Evolutionary conservation across 1,140 invertebrate species (phyloP).

Genomic region (Coptotermes formosanus): DNA sequence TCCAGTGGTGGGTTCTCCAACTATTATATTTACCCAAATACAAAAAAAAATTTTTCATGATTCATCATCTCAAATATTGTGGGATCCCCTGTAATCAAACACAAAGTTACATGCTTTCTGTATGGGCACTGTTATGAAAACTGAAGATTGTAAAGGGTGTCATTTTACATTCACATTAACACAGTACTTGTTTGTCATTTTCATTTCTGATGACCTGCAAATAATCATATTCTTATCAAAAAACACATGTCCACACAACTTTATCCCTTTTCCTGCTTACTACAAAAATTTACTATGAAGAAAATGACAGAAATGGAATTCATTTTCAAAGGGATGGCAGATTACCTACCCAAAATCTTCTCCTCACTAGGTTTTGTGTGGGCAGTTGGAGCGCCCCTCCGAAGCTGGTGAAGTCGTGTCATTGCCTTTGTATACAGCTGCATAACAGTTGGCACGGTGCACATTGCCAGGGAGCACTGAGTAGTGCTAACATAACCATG

Average conservation of each 20-base stretch:
- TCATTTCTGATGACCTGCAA: background rate
- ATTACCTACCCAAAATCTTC: constrained; percentile 29
- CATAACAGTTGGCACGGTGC: constrained; percentile 56
- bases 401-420: constrained; percentile 51
- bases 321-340: background rate
- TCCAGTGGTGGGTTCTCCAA: no score
- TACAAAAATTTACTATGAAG: background rate
- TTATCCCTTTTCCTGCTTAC: background rate
- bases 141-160: no score
- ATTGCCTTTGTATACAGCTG: constrained; percentile 57
- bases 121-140: no score
- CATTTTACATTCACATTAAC: no score
- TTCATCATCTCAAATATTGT: no score
- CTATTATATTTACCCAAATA: no score
- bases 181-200: no score
- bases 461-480: constrained; percentile 60
- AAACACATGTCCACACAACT: background rate
- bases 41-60: no score
- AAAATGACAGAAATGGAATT: background rate
- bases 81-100: no score
- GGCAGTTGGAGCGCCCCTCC: constrained; percentile 44
- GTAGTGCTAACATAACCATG: constrained; percentile 56
- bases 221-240: background rate
- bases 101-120: no score
- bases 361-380: constrained; percentile 35